Evolutionary conservation across 1,140 invertebrate species (phyloP), one percentile per base, ranked within the genome.

Genomic region (Magallana gigas): DNA sequence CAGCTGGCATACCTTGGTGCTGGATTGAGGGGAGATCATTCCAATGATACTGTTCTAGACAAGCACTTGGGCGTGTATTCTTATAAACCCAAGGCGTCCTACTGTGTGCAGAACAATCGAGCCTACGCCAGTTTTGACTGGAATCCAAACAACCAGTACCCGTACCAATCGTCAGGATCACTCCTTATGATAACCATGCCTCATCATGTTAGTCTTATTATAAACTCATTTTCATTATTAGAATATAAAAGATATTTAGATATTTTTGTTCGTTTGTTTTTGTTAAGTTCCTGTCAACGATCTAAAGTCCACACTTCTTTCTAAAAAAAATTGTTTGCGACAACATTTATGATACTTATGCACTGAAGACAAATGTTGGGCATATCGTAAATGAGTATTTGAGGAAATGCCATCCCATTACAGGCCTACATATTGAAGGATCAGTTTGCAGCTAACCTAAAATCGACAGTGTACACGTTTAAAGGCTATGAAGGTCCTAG

Each of bases 171-270:
- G 0, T 76, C 84, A 29, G 89, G 89, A 3, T 57, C 86, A 7
- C 89, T 93, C 6, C 85, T 93, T 3, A 93, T 93, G 92, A 81
- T 92, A 1, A 87, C 91, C 1, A 91, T 93, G 89, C 93, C 93
- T 4, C 93, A 93, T 84, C 93, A 93, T 81, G 93, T 93, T 84
- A 88, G 89, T 48, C 36, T 89, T 48, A 48, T 48, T 48, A 48
- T 4, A 2, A 4, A 48, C 36, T 48, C 5, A 48, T 2, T 48
- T 48, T 48, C 36, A 48, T 48, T 48, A 48, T 48, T 48, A 2
- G 36, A 48, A 48, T 48, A 48, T 48, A 48, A 48, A 48, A 48
- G 36, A 48, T 48, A 48, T 48, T 48, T 48, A 5, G 36, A 48
- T 48, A 48, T 48, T 48, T 48, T 48, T 48, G 36, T 48, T 48